Evolutionary conservation across 2,113 vertebrate genomes (phyloP).

Genomic region (Chlorodrepanis virens): DNA sequence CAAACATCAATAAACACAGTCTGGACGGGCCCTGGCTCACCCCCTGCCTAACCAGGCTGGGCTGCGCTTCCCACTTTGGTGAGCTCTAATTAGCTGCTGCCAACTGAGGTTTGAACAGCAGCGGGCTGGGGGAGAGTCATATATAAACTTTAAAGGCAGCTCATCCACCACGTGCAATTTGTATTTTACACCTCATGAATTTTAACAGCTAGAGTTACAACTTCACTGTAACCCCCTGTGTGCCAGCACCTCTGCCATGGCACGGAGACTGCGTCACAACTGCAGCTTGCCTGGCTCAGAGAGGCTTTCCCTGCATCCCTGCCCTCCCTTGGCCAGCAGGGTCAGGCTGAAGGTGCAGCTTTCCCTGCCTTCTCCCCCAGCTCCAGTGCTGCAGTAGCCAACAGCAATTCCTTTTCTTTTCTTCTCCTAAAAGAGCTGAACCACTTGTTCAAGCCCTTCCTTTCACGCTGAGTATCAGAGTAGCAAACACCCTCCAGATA

Average conservation of each 20-base stretch:
- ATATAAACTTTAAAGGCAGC: constrained; percentile 54
- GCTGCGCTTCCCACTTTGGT: not conserved
- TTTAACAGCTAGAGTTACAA: constrained; percentile 44
- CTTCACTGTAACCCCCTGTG: not conserved
- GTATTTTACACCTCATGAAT: constrained; percentile 66
- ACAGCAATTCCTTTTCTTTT: not conserved
- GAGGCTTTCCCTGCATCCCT: not conserved
- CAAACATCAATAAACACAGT: not conserved
- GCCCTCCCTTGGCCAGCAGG: rapidly evolving
- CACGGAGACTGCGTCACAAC: rapidly evolving
- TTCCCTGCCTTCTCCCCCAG: not conserved
- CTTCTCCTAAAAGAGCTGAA: not conserved
- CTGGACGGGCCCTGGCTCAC: not conserved
- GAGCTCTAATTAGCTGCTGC: constrained; percentile 7
- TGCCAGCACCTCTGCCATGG: not conserved
- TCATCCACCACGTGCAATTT: constrained; percentile 60
- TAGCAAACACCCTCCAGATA: constrained; percentile 10
- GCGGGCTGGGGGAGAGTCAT: not conserved
- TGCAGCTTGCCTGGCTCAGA: not conserved
- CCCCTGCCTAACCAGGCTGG: not conserved
- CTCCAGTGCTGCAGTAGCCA: not conserved
- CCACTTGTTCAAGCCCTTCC: not conserved
- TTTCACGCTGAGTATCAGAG: not conserved
- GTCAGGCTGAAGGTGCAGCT: not conserved
- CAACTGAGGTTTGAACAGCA: not conserved